These are phyloP conservation scores for Scolopax rusticola DNA, from an alignment of 2,797 vertebrate species.

Conservation along the genomic window DNA sequence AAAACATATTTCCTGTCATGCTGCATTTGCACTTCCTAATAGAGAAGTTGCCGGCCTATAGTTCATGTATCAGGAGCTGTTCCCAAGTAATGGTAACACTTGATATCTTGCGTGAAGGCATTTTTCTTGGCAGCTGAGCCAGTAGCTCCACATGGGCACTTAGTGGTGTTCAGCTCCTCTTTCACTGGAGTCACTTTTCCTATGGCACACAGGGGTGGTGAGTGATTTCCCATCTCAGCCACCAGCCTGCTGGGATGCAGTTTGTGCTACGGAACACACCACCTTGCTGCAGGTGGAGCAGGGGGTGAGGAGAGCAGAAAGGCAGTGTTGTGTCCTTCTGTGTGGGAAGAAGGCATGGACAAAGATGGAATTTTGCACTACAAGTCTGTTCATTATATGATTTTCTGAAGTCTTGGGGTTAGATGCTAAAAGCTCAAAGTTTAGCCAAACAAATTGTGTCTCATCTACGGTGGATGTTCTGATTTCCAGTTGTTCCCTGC, in stretches of 20 bases:
- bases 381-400: background rate
- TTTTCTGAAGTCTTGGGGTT: background rate
- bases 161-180: background rate
- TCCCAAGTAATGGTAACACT: background rate
- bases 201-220: accelerated
- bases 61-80: background rate
- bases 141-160: background rate
- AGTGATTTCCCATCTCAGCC: background rate
- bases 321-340: background rate
- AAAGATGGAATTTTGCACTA: background rate
- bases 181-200: background rate
- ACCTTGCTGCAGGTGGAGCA: background rate
- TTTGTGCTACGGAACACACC: background rate
- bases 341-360: accelerated
- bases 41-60: background rate
- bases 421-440: background rate
- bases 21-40: background rate
- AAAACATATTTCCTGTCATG: background rate
- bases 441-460: background rate
- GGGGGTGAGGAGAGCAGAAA: accelerated
- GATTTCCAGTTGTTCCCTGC: background rate
- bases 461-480: background rate
- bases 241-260: background rate
- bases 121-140: background rate
- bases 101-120: background rate